Evolutionary conservation across 2,888 invertebrate species (phyloP).

Genomic region (Aleiodes leptofemur): DNA sequence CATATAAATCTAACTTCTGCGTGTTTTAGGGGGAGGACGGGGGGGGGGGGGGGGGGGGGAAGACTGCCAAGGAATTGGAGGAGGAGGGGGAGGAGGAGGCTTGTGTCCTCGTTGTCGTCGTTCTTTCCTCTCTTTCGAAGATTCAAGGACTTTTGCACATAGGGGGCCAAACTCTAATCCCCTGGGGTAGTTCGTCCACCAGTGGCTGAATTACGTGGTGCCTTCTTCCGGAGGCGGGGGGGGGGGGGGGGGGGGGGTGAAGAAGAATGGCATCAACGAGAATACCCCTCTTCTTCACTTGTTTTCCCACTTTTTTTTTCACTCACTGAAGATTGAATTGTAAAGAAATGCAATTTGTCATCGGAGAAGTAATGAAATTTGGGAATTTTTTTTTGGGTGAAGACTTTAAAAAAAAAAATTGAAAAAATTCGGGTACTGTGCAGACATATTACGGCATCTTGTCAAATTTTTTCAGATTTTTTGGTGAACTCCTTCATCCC

Average conservation of each 20-base stretch:
- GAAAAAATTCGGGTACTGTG: too few species aligned
- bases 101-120: conserved; percentile 37
- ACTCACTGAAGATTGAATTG: not conserved
- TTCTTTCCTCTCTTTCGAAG: conserved; percentile 57
- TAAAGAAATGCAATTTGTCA: not conserved
- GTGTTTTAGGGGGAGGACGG: conserved; percentile 53
- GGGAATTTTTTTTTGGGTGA: too few species aligned
- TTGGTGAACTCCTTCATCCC: too few species aligned
- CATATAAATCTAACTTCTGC: conserved; percentile 73
- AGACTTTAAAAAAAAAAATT: too few species aligned
- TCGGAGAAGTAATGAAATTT: not conserved
- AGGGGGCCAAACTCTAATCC: conserved; percentile 69
- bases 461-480: too few species aligned
- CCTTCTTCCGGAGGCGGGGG: conserved; percentile 1
- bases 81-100: conserved; percentile 5
- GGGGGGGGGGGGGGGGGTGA: not conserved
- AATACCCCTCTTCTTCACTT: conserved; percentile 40
- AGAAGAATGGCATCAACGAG: conserved; percentile 33
- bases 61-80: not conserved
- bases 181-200: conserved; percentile 57
- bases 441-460: too few species aligned
- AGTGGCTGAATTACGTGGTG: conserved; percentile 48
- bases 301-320: not conserved
- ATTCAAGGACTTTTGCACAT: conserved; percentile 72
- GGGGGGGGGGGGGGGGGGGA: conserved; percentile 52